A percentile compares a stretch with the other conserved stretches of the same genome.
Conservation (phyloP, 2,888 invertebrate species). For the Rhabditoides inermis region DNA sequence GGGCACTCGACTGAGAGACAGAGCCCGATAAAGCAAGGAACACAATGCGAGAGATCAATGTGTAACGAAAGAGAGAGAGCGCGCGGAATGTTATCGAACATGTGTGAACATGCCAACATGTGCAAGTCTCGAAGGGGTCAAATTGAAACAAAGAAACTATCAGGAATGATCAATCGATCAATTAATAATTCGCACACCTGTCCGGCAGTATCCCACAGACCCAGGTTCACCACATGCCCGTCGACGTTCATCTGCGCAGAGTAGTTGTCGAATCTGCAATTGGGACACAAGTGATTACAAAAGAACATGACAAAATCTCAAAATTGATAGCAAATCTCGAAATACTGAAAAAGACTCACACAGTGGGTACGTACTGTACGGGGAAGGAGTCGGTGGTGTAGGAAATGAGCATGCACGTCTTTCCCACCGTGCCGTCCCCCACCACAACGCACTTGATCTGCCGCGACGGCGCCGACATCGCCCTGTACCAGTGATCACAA, state of each 20-base stretch:
- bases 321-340: too few species aligned
- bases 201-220: slow-evolving; percentile 95
- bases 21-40: background rate
- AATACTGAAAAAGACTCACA: slow-evolving; percentile 57
- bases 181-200: slow-evolving; percentile 70
- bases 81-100: too few species aligned
- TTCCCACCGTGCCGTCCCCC: slow-evolving; percentile 62
- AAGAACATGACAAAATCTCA: background rate
- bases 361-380: slow-evolving; percentile 62
- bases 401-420: slow-evolving; percentile 62
- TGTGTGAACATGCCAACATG: too few species aligned
- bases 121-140: too few species aligned
- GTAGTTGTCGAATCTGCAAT: slow-evolving; percentile 86
- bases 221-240: slow-evolving; percentile 88
- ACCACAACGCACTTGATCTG: slow-evolving; percentile 63
- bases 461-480: slow-evolving; percentile 51
- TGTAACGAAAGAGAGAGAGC: too few species aligned
- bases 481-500: too few species aligned
- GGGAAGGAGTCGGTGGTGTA: slow-evolving; percentile 62
- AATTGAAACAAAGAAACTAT: background rate
- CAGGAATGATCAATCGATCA: background rate
- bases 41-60: too few species aligned
- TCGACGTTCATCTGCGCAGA: slow-evolving; percentile 97
- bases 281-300: background rate
- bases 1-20: background rate